Conservation (phyloP, 2,797 vertebrate genomes). For the Chelon auratus region DNA sequence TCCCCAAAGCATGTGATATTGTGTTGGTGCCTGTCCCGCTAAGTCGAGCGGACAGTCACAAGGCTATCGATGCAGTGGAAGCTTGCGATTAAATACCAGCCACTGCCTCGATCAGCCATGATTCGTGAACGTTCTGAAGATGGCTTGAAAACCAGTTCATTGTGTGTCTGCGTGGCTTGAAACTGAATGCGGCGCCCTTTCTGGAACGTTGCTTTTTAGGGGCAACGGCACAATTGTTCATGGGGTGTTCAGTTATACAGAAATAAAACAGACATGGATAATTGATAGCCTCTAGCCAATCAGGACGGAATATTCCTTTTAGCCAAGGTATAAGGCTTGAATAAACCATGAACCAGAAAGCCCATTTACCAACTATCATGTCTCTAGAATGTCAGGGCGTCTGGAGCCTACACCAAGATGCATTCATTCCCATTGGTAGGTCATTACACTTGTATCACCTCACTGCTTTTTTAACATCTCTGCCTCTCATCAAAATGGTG, state of each 20-base stretch:
- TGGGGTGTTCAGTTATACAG: constrained; percentile 69
- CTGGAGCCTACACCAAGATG: constrained; percentile 19
- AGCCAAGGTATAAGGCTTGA: constrained; percentile 65
- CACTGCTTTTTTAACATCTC: constrained; percentile 11
- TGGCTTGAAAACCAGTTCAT: constrained; percentile 29
- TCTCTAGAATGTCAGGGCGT: constrained; percentile 34
- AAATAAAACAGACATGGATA: constrained; percentile 77
- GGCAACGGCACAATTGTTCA: constrained; percentile 64
- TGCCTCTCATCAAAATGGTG: constrained; percentile 18
- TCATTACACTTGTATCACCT: not conserved
- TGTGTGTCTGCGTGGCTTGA: constrained; percentile 27
- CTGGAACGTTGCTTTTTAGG: constrained; percentile 63
- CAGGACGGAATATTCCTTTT: constrained; percentile 71
- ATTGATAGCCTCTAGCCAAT: constrained; percentile 75
- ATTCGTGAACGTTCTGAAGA: constrained; percentile 32
- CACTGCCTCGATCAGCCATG: not conserved
- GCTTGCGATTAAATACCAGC: not conserved
- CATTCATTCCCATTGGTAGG: constrained; percentile 6
- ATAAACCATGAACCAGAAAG: constrained; percentile 73
- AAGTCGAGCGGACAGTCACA: constrained; percentile 1
- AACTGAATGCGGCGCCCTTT: constrained; percentile 57
- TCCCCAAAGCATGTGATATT: not conserved
- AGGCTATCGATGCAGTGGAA: not conserved
- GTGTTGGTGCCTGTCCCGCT: not conserved
- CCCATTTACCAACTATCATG: constrained; percentile 52